Base-by-base conservation (phyloP, 2,888 invertebrate species). In the Nemurella pictetii region DNA sequence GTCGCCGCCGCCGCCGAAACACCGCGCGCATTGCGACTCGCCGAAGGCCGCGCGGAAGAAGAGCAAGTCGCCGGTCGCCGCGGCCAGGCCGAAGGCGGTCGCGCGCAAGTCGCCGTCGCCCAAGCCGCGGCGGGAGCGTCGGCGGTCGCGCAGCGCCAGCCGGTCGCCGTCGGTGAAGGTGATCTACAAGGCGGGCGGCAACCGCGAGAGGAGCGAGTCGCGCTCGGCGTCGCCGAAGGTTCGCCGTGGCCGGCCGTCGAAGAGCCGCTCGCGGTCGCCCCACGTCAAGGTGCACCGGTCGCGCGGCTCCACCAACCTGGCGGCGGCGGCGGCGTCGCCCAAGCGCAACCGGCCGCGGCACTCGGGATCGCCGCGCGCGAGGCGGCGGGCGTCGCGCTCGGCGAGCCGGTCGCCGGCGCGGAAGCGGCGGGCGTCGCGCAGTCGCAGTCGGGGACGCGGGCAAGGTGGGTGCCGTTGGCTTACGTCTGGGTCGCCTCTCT, bases 281-380 rank as follows among this genome's bases (percentile, higher is more conserved):
- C n/a, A 32, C 36, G 12, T n/a, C 32, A 81, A 36, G 35, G 25
- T 35, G 35, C 80, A 81, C 26, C 35, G 80, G 25, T 81, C 80
- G 32, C 30, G 80, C 15, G 82, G 55, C 27, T 15, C 55, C 5
- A 36, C 35, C 27, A 81, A 81, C 28, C 12, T 81, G 36, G 26
- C 12, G n/a, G 78, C 4, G 5, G 3, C 85, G 15, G n/a, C n/a
- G n/a, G 26, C 27, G 82, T 87, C 86, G 15, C 86, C 87, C 30
- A 87, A 86, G 85, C 84, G 85, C 83, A 87, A 86, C 77, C 84
- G 84, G 26, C 86, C 87, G 80, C 85, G 88, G 84, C 55, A 86
- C 88, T 87, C 89, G 32, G 77, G 77, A 30, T 88, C 88, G 29
- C 83, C 87, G 86, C 75, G 87, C 84, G 80, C 87, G 36, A 85